phyloP scores from a whole-genome alignment of 2,113 vertebrate species.

The zebrafish (Danio rerio) region GRCz12tu NC_133196.1:18010001-18010500 shows the following conservation, averaged over 20 bases:
- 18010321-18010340: neutral
- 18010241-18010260: neutral
- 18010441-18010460: no score
- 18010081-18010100: constrained; percentile 48
- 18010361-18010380: neutral
- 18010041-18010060: constrained; percentile 67
- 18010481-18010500: no score
- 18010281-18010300: constrained; percentile 9
- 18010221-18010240: constrained; percentile 62
- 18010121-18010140: constrained; percentile 48
- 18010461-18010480: no score
- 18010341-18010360: neutral
- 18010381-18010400: neutral
- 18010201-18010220: constrained; percentile 51
- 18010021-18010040: constrained; percentile 51
- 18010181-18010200: constrained; percentile 62
- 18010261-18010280: neutral
- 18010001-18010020: constrained; percentile 20
- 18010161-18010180: constrained; percentile 63
- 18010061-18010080: constrained; percentile 66
- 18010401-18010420: neutral
- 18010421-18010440: no score
- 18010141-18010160: constrained; percentile 67
- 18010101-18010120: constrained; percentile 38
- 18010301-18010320: no score